These are phyloP conservation scores for Dolichoris vasculosae DNA, from an alignment of 1,140 invertebrate species.

Conservation along the genomic window DNA sequence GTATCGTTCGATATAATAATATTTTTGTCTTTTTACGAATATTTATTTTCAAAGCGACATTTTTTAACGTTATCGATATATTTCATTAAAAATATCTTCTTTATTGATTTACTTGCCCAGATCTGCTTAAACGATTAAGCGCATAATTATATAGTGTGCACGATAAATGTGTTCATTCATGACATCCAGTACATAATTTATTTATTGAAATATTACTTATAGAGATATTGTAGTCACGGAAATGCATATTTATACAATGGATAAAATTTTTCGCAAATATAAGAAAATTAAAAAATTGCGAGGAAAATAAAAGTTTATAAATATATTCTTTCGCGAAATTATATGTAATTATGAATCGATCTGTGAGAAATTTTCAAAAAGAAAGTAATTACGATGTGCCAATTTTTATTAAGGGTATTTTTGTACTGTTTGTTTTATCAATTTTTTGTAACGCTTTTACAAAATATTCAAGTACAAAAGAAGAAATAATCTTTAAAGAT, in stretches of 20 bases:
- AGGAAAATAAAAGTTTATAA: slow-evolving; percentile 12
- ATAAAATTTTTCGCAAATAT: background rate
- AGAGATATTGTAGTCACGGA: background rate
- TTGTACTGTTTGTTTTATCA: slow-evolving; percentile 25
- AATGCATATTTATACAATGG: slow-evolving; percentile 9
- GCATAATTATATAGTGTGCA: slow-evolving; percentile 21
- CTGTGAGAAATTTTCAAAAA: background rate
- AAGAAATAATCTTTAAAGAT: background rate
- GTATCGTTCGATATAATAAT: no score
- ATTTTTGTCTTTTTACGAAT: no score
- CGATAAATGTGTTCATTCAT: background rate
- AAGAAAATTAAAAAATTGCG: background rate
- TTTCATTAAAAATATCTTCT: background rate
- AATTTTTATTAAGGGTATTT: slow-evolving; percentile 23
- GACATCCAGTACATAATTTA: slow-evolving; percentile 10
- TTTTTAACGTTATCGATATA: background rate
- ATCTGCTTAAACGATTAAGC: background rate
- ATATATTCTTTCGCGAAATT: slow-evolving; percentile 2
- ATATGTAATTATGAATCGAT: background rate
- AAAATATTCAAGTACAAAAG: slow-evolving; percentile 23
- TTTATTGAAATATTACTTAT: slow-evolving; percentile 14
- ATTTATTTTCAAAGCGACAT: no score
- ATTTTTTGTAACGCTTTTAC: slow-evolving; percentile 6
- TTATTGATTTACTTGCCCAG: background rate
- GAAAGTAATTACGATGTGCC: slow-evolving; percentile 51